Evolutionary conservation across 2,113 vertebrate species (phyloP), one percentile per base, ranked within the genome.

Genomic region (Lethenteron reissneri): DNA sequence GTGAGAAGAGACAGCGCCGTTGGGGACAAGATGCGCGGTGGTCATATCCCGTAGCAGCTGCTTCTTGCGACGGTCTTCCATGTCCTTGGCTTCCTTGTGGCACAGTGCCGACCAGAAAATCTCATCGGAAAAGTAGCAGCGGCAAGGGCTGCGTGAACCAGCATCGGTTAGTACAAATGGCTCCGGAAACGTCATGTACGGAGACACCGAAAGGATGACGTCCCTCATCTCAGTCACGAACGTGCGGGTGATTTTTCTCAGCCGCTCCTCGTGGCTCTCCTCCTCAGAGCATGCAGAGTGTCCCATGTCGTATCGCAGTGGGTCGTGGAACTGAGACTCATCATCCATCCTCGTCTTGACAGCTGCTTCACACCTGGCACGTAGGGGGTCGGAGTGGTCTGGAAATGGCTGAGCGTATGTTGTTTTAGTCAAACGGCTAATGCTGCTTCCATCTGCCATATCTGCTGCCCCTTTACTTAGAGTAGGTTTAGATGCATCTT

Each of bases 161-260:
- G 81, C 81, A 2, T 84, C 82, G 0, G 81, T 89, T 70, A 99
- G 81, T 58, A 99, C 82, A 76, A 90, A 99, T 0, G 94, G 92
- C 71, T 95, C 88, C 25, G 81, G 84, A 73, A 96, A 99, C 1
- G 81, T 82, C 78, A 96, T 85, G 69, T 95, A 87, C 25, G 94
- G 92, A 1, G 94, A 99, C 74, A 95, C 88, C 72, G 86, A 90
- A 14, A 99, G 85, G 77, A 97, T 95, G 70, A 99, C 82, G 71
- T 97, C 90, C 79, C 95, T 92, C 19, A 99, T 75, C 75, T 97
- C 92, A 76, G 95, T 90, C 64, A 89, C 90, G 80, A 97, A 99
- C 14, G 84, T 68, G n/a, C 25, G n/a, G n/a, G 64, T 17, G 25
- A 68, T 8, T n/a, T 25, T 17, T 68, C 8, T 68, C 64, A 68